These are phyloP conservation scores for Pachyramphus minor DNA, from an alignment of 2,113 vertebrate genomes.

Conservation along the genomic window DNA sequence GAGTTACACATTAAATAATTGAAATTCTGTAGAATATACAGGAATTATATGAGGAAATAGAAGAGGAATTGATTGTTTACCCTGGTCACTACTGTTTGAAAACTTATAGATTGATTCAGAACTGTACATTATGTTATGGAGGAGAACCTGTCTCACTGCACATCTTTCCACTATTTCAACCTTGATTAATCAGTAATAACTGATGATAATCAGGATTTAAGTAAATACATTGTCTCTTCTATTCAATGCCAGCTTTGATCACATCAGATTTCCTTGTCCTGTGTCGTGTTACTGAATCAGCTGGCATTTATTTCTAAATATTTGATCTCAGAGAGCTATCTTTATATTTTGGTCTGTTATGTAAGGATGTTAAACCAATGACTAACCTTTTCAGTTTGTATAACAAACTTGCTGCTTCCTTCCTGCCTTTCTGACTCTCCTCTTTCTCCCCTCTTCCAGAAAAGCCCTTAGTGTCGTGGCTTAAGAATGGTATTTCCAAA, in stretches of 20 bases:
- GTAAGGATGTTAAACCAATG: background rate
- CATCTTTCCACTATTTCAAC: background rate
- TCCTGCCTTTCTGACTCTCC: background rate
- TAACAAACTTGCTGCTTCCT: background rate
- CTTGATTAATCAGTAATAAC: slow-evolving; percentile 28
- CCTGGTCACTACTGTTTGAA: background rate
- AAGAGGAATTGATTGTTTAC: background rate
- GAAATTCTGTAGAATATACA: background rate
- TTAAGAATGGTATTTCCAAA: background rate
- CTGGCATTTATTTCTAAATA: background rate
- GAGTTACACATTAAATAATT: background rate
- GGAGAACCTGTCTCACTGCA: background rate
- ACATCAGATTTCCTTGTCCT: background rate
- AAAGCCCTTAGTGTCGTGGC: background rate
- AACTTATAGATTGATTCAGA: background rate
- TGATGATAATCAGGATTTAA: background rate
- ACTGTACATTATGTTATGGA: background rate
- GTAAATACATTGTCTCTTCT: background rate
- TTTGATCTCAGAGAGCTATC: background rate
- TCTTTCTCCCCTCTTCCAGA: background rate
- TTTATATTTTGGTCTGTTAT: background rate
- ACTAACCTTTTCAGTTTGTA: background rate
- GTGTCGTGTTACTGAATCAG: background rate
- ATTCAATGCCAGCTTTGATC: slow-evolving; percentile 21
- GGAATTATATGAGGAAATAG: too few relatives aligned